These are phyloP conservation scores for Caracal caracal DNA, from an alignment of 2,113 vertebrate genomes.

Conservation along the genomic window DNA sequence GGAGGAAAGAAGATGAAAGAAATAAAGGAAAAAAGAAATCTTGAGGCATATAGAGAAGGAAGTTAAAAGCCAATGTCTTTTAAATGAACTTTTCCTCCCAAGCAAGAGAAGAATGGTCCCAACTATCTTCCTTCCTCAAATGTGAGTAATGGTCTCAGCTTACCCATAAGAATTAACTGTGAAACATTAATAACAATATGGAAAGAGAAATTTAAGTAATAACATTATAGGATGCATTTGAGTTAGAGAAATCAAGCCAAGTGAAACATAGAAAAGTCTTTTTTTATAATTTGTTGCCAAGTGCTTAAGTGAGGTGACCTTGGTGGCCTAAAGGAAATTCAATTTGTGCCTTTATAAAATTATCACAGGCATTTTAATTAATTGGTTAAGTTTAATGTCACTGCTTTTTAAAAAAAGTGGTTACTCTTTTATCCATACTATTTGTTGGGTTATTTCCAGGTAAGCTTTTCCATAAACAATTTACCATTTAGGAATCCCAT, in stretches of 20 bases:
- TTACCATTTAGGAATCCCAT: neutral
- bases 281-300: neutral
- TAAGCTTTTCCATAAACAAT: neutral
- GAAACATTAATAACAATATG: neutral
- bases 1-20: neutral
- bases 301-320: neutral
- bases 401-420: neutral
- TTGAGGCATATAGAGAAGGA: neutral
- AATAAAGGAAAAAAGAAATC: neutral
- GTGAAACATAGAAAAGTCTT: neutral
- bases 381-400: neutral
- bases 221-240: neutral
- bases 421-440: neutral
- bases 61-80: neutral
- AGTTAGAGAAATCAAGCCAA: neutral
- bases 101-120: neutral
- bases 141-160: neutral
- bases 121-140: neutral
- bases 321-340: neutral
- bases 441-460: neutral
- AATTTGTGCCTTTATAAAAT: neutral
- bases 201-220: neutral
- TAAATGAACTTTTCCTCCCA: neutral
- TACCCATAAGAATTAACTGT: neutral
- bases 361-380: neutral